Percentiles rank a stretch among this genome's conserved stretches.
These are phyloP conservation scores for Heteromyza rotundicornis DNA, from an alignment of 2,888 invertebrate genomes.

Conservation along the genomic window DNA sequence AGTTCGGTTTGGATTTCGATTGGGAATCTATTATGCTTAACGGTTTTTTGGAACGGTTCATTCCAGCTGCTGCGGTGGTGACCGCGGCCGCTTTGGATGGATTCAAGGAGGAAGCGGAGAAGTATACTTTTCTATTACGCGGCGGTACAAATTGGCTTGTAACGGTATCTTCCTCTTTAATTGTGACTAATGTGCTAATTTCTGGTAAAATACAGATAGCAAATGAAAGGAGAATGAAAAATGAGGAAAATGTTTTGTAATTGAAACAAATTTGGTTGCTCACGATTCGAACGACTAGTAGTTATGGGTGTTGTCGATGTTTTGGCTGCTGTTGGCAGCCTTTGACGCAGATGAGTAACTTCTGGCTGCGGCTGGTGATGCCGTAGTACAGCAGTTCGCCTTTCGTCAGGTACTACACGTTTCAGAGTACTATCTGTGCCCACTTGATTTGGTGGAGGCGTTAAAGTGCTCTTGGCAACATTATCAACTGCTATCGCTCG, in stretches of 20 bases:
- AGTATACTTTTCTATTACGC: constrained; percentile 12
- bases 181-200: constrained; percentile 17
- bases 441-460: background rate
- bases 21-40: background rate
- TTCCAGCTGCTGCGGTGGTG: too few species aligned
- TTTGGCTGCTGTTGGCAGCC: background rate
- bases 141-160: background rate
- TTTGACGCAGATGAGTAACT: background rate
- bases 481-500: too few species aligned
- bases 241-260: constrained; percentile 20
- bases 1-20: background rate
- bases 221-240: constrained; percentile 30
- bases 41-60: too few species aligned
- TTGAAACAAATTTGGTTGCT: constrained; percentile 25
- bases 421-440: background rate
- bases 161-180: background rate
- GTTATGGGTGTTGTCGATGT: background rate
- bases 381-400: too few species aligned
- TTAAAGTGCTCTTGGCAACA: too few species aligned
- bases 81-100: background rate
- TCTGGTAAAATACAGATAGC: constrained; percentile 31
- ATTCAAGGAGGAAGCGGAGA: too few species aligned
- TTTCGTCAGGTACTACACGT: background rate
- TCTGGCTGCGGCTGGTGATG: background rate
- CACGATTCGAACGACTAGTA: constrained; percentile 21